phyloP scores from a whole-genome alignment of 2,113 vertebrate genomes.

The Carassius carassius region DNA sequence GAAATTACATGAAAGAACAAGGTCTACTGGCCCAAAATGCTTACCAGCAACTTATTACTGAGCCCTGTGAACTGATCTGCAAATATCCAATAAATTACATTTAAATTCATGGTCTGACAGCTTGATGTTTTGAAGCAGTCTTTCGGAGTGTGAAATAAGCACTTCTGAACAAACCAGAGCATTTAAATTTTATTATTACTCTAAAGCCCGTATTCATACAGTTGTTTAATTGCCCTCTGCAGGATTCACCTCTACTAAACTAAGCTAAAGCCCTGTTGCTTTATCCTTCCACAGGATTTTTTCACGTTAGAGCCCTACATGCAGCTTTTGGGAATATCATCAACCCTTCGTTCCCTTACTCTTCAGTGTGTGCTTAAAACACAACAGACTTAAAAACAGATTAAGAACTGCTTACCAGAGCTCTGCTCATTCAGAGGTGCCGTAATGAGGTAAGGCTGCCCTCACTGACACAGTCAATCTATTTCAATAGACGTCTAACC shows the following conservation, averaged over 20 bases:
- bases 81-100: neutral
- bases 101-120: neutral
- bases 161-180: constrained; percentile 6
- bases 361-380: constrained; percentile 3
- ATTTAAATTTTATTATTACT: constrained; percentile 11
- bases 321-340: neutral
- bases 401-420: constrained; percentile 14
- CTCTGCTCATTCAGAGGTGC: constrained; percentile 4
- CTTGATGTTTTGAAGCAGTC: neutral
- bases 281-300: neutral
- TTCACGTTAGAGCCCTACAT: neutral
- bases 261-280: neutral
- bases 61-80: neutral
- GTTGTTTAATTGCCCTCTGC: constrained; percentile 24
- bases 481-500: constrained; percentile 28
- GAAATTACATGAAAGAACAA: no score
- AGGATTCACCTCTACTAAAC: constrained; percentile 27
- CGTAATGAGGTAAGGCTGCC: constrained; percentile 5
- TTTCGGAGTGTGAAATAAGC: neutral
- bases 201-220: neutral
- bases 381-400: constrained; percentile 5
- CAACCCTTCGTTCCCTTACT: neutral
- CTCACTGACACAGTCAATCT: constrained; percentile 5
- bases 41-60: neutral
- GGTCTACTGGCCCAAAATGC: no score